Conservation (phyloP, 2,797 vertebrate genomes). For the Caiman crocodilus region DNA sequence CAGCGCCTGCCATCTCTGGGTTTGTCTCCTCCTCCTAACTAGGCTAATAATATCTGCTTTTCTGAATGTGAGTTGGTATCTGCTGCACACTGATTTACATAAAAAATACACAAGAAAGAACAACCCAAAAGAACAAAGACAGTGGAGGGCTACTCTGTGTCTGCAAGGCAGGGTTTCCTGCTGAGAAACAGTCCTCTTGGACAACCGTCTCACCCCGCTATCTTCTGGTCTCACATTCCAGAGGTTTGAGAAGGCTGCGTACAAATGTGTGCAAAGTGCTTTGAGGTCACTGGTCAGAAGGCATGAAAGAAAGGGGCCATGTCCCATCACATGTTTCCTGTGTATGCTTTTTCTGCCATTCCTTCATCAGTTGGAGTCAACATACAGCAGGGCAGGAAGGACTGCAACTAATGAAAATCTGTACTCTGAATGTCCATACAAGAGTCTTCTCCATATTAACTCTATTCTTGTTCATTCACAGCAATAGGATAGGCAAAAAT, state of each 20-base stretch:
- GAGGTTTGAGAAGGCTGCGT: not conserved
- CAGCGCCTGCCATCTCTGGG: conserved; percentile 37
- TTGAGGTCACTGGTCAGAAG: not conserved
- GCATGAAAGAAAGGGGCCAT: not conserved
- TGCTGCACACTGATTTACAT: not conserved
- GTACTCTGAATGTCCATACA: not conserved
- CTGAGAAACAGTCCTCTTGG: not conserved
- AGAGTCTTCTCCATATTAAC: not conserved
- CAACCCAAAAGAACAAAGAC: not conserved
- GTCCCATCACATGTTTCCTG: not conserved
- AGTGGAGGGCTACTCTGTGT: not conserved
- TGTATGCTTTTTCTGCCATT: not conserved
- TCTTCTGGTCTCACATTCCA: not conserved
- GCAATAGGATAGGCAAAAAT: not conserved
- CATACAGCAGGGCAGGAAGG: not conserved
- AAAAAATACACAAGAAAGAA: not conserved
- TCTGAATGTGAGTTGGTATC: not conserved
- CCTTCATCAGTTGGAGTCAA: not conserved
- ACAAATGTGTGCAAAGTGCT: fast-evolving
- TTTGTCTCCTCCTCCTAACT: not conserved
- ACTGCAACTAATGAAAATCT: not conserved
- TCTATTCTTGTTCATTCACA: not conserved
- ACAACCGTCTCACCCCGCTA: not conserved
- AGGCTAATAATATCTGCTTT: not conserved
- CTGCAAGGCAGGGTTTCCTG: not conserved